A percentile compares a stretch with the other conserved stretches of the same genome.
Evolutionary conservation across 2,888 invertebrate species (phyloP).

Genomic region (Terebella lapidaria): DNA sequence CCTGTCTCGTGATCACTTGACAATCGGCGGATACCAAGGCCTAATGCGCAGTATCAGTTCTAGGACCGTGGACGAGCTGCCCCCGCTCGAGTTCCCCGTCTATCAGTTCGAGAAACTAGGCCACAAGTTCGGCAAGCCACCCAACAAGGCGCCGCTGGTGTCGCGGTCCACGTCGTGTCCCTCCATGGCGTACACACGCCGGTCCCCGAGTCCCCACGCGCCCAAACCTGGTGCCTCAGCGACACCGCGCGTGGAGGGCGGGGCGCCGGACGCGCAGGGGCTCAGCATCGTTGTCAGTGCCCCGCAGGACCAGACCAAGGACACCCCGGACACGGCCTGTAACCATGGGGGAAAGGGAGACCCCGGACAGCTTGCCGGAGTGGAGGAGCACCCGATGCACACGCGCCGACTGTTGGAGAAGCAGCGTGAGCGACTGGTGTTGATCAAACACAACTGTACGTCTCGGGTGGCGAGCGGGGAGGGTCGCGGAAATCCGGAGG

Average conservation of each 20-base stretch:
- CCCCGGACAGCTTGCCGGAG: not conserved
- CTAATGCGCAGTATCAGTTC: slow-evolving; percentile 5
- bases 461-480: too few relatives aligned
- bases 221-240: not conserved
- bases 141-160: not conserved
- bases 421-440: not conserved
- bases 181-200: not conserved
- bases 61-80: not conserved
- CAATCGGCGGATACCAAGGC: not conserved
- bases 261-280: not conserved
- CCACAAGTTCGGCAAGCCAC: not conserved
- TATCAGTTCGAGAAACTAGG: not conserved
- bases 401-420: not conserved
- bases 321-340: not conserved
- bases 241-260: not conserved
- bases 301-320: not conserved
- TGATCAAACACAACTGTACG: not conserved
- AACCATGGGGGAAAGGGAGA: not conserved
- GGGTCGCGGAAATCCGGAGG: not conserved
- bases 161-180: slow-evolving; percentile 5
- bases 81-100: not conserved
- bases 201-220: not conserved
- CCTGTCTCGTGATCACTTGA: not conserved
- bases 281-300: too few relatives aligned
- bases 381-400: not conserved